Evolutionary conservation across 2,888 invertebrate species (phyloP), one percentile per base, ranked within the genome.

Genomic region (Meteorus colon): DNA sequence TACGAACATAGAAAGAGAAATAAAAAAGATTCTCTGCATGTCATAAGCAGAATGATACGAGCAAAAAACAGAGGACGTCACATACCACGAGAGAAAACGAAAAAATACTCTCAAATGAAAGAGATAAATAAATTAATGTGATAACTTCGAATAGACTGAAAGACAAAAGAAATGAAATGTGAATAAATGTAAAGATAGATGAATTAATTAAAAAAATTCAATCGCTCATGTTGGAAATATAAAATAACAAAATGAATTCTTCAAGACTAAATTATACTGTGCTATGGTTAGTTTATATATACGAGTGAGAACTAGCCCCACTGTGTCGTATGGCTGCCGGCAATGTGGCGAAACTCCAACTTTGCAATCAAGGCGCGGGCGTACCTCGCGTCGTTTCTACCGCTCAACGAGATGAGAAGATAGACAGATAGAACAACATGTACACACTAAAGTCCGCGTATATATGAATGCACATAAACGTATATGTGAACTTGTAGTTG

Each of bases 281-380:
- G 10, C 19, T 34, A 48, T 16, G n/a, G 4, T 27, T 67, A 29
- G 45, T 31, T 55, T 41, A 19, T 41, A n/a, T n/a, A 29, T 68
- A 60, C 12, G 65, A 45, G 66, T 70, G 71, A 75, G 65, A 75
- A 71, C 59, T 70, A 66, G 31, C 51, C 68, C 27, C 24, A 70
- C 62, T 45, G 59, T 65, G 70, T 70, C 71, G 41, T 65, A 68
- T 27, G 34, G 68, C 73, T 76, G 63, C 68, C 63, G 76, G 76
- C 76, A 69, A 69, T 73, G 73, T 76, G 76, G 76, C 76, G 63
- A 62, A 55, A 63, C 60, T 76, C 76, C 76, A 76, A 76, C 76
- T 76, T 76, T 76, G 73, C 76, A 76, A 76, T 76, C 76, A 76
- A 76, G 76, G 62, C 51, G 68, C 60, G 69, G 41, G 62, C 62